Percentiles rank a stretch among this genome's conserved stretches.
phyloP scores from a whole-genome alignment of 1,140 invertebrate genomes.

The Antheraea pernyi region DNA sequence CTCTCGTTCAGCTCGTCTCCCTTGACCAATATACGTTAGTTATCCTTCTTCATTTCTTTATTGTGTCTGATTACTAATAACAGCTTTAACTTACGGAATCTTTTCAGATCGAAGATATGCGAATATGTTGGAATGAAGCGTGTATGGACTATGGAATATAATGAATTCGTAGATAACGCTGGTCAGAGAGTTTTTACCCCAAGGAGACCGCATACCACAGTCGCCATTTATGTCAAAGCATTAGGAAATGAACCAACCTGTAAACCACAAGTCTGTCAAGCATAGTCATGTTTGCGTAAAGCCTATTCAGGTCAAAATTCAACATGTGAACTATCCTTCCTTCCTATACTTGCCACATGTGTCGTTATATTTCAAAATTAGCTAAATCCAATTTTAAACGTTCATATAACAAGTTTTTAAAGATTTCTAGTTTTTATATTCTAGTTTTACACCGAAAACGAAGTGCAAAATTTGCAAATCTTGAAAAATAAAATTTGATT shows the following conservation, averaged over 20 bases:
- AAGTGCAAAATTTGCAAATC: too few species aligned
- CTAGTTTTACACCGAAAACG: too few species aligned
- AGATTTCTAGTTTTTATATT: too few species aligned
- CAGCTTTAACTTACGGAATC: neutral
- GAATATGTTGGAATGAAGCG: constrained; percentile 54
- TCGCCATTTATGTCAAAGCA: constrained; percentile 43
- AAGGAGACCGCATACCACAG: constrained; percentile 48
- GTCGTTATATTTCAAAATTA: too few species aligned
- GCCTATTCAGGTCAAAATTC: too few species aligned
- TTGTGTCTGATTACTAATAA: too few species aligned
- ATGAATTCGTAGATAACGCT: constrained; percentile 48
- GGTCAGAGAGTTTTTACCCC: constrained; percentile 61
- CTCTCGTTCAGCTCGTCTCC: constrained; percentile 47
- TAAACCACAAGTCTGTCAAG: constrained; percentile 26
- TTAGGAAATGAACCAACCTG: constrained; percentile 36
- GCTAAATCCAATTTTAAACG: too few species aligned
- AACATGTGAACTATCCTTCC: too few species aligned
- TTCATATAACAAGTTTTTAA: too few species aligned
- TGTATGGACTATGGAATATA: constrained; percentile 59
- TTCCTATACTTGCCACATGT: too few species aligned
- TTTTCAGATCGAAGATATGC: constrained; percentile 53
- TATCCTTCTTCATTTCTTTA: neutral
- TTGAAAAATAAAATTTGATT: too few species aligned
- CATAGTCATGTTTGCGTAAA: neutral
- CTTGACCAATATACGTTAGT: constrained; percentile 54